A percentile compares a stretch with the other conserved stretches of the same genome.
phyloP scores from a whole-genome alignment of 2,888 invertebrate genomes.

The Ectropis crepuscularia region DNA sequence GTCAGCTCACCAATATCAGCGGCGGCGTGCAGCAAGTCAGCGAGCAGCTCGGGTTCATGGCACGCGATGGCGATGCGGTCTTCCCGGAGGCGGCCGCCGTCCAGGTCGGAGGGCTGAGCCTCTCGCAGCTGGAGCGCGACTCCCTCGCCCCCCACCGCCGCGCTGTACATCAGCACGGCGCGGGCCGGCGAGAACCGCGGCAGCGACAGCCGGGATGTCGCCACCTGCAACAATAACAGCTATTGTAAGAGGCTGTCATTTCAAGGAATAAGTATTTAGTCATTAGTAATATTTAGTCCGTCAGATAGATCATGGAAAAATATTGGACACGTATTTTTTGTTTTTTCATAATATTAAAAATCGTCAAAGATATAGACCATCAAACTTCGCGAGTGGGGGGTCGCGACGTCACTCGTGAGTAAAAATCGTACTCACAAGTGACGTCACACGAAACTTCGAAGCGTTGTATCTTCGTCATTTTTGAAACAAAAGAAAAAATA shows the following conservation, averaged over 20 bases:
- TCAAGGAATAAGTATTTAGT: no score
- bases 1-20: slow-evolving; percentile 76
- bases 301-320: no score
- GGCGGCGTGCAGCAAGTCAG: slow-evolving; percentile 88
- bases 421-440: no score
- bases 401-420: no score
- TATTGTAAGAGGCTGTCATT: neutral
- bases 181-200: slow-evolving; percentile 82
- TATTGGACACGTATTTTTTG: no score
- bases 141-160: slow-evolving; percentile 86
- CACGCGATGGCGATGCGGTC: slow-evolving; percentile 90
- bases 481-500: no score
- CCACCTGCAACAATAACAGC: slow-evolving; percentile 60
- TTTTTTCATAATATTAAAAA: no score
- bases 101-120: slow-evolving; percentile 80
- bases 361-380: no score
- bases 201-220: slow-evolving; percentile 79
- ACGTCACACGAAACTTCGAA: no score
- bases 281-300: no score
- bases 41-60: slow-evolving; percentile 90
- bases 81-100: slow-evolving; percentile 77
- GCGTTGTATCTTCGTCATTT: no score
- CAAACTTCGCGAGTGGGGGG: no score
- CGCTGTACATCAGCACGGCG: slow-evolving; percentile 89
- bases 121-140: slow-evolving; percentile 87